Evolutionary conservation across 2,888 invertebrate species (phyloP).

Genomic region (Geophilus truncorum): DNA sequence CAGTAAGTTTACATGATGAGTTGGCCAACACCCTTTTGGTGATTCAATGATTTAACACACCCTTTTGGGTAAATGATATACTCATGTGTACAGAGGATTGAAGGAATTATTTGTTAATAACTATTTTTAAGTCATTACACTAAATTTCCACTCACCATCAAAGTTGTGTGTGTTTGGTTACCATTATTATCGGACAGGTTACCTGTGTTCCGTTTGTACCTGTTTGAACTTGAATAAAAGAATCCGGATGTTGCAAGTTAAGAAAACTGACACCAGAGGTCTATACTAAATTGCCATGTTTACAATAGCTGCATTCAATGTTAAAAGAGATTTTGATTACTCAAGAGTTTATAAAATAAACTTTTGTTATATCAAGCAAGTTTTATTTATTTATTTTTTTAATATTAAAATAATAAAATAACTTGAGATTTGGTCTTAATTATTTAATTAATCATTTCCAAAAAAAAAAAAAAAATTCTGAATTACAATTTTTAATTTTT

Average conservation of each 20-base stretch:
- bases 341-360: too few relatives aligned
- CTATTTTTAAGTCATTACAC: too few relatives aligned
- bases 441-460: too few relatives aligned
- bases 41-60: too few relatives aligned
- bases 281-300: not conserved
- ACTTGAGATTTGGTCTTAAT: too few relatives aligned
- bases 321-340: not conserved
- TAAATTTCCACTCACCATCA: not conserved
- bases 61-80: too few relatives aligned
- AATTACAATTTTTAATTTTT: too few relatives aligned
- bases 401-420: constrained; percentile 48
- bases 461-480: too few relatives aligned
- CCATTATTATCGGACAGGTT: not conserved
- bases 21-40: not conserved
- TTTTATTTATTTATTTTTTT: not conserved
- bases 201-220: constrained; percentile 47
- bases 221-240: constrained; percentile 50
- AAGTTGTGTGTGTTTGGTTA: not conserved
- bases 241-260: constrained; percentile 38
- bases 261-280: not conserved
- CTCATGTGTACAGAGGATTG: too few relatives aligned
- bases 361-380: too few relatives aligned
- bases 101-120: too few relatives aligned
- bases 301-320: constrained; percentile 44
- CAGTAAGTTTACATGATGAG: not conserved